phyloP scores from a whole-genome alignment of 2,888 invertebrate genomes.

The Scaptomyza caliginosa region DNA sequence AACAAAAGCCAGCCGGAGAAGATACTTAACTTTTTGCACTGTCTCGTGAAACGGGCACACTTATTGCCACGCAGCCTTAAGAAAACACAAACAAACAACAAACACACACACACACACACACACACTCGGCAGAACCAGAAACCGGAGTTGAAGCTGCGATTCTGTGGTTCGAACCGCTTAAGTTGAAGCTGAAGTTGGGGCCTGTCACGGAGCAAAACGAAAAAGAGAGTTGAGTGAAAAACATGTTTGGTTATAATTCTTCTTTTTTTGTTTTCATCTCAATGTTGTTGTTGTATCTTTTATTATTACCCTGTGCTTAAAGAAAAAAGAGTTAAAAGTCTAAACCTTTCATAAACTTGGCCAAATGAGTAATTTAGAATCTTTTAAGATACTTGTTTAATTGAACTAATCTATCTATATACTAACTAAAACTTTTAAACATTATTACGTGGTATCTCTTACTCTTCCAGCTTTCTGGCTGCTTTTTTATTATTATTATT shows the following conservation, averaged over 20 bases:
- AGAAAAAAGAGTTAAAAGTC: not conserved
- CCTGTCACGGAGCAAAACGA: constrained; percentile 24
- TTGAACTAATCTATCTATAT: no score
- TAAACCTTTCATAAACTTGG: not conserved
- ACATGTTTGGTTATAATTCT: constrained; percentile 79
- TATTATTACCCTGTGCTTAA: constrained; percentile 30
- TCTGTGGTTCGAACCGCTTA: no score
- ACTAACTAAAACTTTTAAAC: not conserved
- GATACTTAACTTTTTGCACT: constrained; percentile 72
- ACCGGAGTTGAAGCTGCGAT: constrained; percentile 72
- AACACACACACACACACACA: constrained; percentile 22
- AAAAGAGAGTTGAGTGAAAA: constrained; percentile 62
- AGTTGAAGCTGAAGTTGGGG: not conserved
- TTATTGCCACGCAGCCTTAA: constrained; percentile 67
- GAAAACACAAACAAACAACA: constrained; percentile 26
- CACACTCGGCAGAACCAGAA: constrained; percentile 45
- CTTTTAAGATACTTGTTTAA: no score
- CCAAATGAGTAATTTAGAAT: not conserved
- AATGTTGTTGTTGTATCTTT: constrained; percentile 3
- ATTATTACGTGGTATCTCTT: constrained; percentile 3
- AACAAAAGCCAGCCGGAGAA: constrained; percentile 58
- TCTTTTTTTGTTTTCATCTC: constrained; percentile 28
- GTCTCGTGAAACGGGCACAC: constrained; percentile 68
- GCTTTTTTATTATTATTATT: constrained; percentile 59
- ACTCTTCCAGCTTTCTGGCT: not conserved